Conservation (phyloP, 1,140 invertebrate genomes). For the Apis dorsata region DNA sequence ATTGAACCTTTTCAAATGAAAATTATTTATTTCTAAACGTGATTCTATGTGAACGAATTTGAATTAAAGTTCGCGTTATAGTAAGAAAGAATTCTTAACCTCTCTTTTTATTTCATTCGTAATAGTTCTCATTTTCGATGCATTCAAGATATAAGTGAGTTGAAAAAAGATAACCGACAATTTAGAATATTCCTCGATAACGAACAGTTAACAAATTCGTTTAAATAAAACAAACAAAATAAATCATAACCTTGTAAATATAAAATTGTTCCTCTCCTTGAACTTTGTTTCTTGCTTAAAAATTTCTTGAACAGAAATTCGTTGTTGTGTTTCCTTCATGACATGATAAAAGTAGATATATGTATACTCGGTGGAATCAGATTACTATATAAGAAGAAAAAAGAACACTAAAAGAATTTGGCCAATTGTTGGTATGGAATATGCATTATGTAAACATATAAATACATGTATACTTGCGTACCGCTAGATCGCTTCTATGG, state of each 20-base stretch:
- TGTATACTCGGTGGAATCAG: constrained; percentile 20
- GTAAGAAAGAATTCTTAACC: no score
- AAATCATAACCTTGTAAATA: constrained; percentile 22
- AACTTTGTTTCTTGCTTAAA: no score
- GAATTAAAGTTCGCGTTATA: no score
- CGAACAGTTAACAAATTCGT: not conserved
- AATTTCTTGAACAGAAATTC: not conserved
- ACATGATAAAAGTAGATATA: constrained; percentile 18
- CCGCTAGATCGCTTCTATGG: constrained; percentile 26
- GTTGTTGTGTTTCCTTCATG: not conserved
- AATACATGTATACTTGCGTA: constrained; percentile 29
- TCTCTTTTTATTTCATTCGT: no score
- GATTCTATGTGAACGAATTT: no score
- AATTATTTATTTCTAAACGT: no score
- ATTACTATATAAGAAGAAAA: constrained; percentile 15
- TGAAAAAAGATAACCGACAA: no score
- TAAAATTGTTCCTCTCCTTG: not conserved
- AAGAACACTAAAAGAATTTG: constrained; percentile 34
- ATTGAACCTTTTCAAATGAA: no score
- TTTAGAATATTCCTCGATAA: not conserved
- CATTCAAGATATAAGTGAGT: no score
- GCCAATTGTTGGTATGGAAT: constrained; percentile 19
- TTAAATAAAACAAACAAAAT: not conserved
- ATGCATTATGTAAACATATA: constrained; percentile 24
- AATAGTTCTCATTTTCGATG: no score